Conservation (phyloP, 2,888 invertebrate species). For the Diarsia brunnea region DNA sequence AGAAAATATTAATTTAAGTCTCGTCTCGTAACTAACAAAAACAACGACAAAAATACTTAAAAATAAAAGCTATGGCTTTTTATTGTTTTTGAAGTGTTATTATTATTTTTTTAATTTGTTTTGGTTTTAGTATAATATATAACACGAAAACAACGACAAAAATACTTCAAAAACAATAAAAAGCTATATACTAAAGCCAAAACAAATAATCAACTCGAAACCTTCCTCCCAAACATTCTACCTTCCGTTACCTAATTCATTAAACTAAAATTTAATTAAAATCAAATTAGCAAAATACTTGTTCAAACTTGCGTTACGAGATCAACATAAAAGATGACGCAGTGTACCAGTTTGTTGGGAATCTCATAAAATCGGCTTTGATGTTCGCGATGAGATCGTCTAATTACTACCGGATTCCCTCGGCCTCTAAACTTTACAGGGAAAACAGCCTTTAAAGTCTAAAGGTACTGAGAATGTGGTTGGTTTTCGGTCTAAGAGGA, state of each 20-base stretch:
- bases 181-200: constrained; percentile 11
- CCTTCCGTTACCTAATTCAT: constrained; percentile 43
- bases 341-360: constrained; percentile 67
- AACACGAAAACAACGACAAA: background rate
- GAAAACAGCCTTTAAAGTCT: background rate
- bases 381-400: constrained; percentile 70
- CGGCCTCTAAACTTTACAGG: constrained; percentile 18
- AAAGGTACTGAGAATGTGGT: no score
- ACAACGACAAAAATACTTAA: background rate
- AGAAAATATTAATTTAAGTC: background rate
- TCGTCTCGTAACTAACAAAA: no score
- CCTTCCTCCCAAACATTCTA: background rate
- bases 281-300: constrained; percentile 66
- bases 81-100: no score
- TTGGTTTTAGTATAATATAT: no score
- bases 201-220: constrained; percentile 21
- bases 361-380: constrained; percentile 78
- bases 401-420: constrained; percentile 69
- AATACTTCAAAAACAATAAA: constrained; percentile 4
- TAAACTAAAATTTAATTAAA: constrained; percentile 67
- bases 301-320: constrained; percentile 66
- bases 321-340: constrained; percentile 72
- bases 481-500: no score
- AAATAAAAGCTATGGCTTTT: constrained; percentile 14
- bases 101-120: no score